Conservation (phyloP, 2,797 vertebrate species). For the Spatula versicolor region DNA sequence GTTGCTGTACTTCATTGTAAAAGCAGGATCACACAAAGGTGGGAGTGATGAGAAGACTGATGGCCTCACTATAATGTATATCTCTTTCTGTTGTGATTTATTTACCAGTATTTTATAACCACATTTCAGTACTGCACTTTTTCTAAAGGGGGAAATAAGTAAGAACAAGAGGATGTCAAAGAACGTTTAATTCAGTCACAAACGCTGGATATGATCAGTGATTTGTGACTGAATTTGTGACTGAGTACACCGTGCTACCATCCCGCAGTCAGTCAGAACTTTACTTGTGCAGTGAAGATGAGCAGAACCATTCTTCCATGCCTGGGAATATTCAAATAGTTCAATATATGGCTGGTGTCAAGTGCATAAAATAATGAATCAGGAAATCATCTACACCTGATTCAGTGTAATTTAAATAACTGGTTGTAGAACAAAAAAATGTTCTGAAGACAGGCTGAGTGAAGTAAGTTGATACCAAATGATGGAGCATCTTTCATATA, state of each 20-base stretch:
- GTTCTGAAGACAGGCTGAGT: not conserved
- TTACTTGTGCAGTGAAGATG: not conserved
- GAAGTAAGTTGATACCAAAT: not conserved
- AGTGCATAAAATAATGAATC: not conserved
- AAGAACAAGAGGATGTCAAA: not conserved
- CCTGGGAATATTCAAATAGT: not conserved
- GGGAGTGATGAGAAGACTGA: not conserved
- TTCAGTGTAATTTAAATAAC: not conserved
- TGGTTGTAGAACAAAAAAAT: not conserved
- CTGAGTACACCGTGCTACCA: not conserved
- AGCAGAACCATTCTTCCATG: not conserved
- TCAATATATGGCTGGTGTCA: not conserved
- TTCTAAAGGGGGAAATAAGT: not conserved
- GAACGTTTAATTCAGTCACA: not conserved
- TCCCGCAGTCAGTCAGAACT: not conserved
- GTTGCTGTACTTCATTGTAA: not conserved
- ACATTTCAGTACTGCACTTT: not conserved
- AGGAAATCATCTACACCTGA: not conserved
- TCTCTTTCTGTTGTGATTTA: not conserved
- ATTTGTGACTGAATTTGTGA: too few species aligned
- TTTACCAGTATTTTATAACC: not conserved
- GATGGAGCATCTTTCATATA: not conserved
- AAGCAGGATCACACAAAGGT: not conserved
- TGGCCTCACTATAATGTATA: not conserved
- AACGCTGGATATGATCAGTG: not conserved